phyloP scores from a whole-genome alignment of 2,888 invertebrate species.

The Agonopterix heracliana region DNA sequence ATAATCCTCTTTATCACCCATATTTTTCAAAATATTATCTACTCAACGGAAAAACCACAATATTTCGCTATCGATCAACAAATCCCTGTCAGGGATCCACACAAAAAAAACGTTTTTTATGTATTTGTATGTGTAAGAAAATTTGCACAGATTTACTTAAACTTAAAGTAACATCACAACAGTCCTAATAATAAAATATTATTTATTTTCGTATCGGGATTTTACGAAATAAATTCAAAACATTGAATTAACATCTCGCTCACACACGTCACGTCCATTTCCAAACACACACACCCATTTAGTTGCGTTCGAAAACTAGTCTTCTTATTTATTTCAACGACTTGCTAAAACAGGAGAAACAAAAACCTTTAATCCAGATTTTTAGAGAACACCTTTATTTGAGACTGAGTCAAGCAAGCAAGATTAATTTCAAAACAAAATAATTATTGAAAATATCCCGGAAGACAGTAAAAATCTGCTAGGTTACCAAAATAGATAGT shows the following conservation, averaged over 20 bases:
- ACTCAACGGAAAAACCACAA: slow-evolving; percentile 18
- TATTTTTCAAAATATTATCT: slow-evolving; percentile 29
- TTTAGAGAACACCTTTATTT: no score
- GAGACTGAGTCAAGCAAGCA: no score
- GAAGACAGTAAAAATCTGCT: no score
- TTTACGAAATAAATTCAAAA: slow-evolving; percentile 44
- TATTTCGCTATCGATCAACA: slow-evolving; percentile 43
- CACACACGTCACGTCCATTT: slow-evolving; percentile 31
- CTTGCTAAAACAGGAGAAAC: no score
- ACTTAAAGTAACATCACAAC: slow-evolving; percentile 18
- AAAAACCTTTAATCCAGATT: no score
- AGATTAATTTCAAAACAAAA: no score
- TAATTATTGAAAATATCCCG: no score
- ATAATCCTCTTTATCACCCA: slow-evolving; percentile 81
- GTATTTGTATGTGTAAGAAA: not conserved
- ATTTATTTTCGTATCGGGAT: slow-evolving; percentile 17
- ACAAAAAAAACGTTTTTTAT: not conserved
- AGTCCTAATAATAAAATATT: slow-evolving; percentile 11
- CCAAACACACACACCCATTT: slow-evolving; percentile 12
- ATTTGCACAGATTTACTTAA: slow-evolving; percentile 21
- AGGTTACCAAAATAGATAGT: no score
- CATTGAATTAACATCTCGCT: slow-evolving; percentile 50
- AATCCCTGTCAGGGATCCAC: slow-evolving; percentile 15
- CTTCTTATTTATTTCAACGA: not conserved
- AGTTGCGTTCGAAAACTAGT: not conserved